Evolutionary conservation across 2,113 vertebrate species (phyloP).

Genomic region (Gymnogyps californianus): DNA sequence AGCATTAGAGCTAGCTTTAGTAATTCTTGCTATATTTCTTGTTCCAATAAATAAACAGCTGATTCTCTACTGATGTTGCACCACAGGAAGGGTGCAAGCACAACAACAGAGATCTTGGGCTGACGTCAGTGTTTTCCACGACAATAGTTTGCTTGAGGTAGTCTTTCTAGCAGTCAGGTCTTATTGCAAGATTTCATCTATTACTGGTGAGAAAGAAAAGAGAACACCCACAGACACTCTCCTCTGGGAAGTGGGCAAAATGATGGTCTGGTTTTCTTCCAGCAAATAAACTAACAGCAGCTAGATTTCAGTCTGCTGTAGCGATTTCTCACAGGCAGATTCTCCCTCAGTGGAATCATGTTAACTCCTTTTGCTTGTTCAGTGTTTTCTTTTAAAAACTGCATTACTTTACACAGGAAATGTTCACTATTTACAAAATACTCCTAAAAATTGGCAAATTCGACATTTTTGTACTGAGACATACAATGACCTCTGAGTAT

Average conservation of each 20-base stretch:
- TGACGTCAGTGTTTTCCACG: constrained; percentile 7
- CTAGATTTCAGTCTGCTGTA: constrained; percentile 34
- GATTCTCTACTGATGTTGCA: neutral
- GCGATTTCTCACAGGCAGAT: constrained; percentile 37
- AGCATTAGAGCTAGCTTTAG: neutral
- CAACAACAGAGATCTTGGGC: neutral
- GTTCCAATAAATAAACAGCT: neutral
- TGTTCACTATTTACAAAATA: neutral
- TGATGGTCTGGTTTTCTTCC: constrained; percentile 42
- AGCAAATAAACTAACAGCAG: constrained; percentile 41
- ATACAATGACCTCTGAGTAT: neutral
- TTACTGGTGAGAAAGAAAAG: constrained; percentile 24
- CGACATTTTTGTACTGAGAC: neutral
- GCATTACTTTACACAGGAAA: neutral
- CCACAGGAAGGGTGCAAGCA: constrained; percentile 5
- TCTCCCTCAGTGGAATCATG: neutral
- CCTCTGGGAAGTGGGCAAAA: constrained; percentile 46
- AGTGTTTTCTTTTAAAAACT: constrained; percentile 8
- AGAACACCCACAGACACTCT: constrained; percentile 44
- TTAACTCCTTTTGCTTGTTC: constrained; percentile 30
- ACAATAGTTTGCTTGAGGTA: constrained; percentile 36
- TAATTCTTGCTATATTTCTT: neutral
- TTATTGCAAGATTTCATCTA: constrained; percentile 19
- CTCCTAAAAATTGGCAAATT: neutral
- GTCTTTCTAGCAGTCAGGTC: constrained; percentile 6